These are phyloP conservation scores for Perodicticus potto DNA, from an alignment of 2,797 vertebrate species.

Conservation along the genomic window DNA sequence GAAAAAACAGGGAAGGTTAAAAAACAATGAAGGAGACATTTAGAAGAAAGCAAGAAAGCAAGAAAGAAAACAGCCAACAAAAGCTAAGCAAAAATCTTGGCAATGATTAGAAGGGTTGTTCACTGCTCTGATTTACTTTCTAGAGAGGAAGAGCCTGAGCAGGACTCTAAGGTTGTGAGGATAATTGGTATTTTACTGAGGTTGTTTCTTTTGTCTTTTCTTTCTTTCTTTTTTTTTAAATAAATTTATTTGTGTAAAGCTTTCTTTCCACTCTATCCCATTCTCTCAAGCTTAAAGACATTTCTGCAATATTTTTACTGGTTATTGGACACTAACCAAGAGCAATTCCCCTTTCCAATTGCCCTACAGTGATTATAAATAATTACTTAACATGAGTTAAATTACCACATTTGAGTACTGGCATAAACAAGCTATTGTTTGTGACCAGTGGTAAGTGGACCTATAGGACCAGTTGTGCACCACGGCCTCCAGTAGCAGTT, in stretches of 20 bases:
- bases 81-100: neutral
- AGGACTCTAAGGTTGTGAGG: neutral
- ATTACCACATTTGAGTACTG: neutral
- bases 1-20: neutral
- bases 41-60: neutral
- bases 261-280: neutral
- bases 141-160: neutral
- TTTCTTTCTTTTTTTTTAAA: too few species aligned
- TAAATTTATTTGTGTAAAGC: neutral
- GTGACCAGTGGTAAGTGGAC: neutral
- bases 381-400: neutral
- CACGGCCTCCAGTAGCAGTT: neutral
- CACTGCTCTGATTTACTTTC: neutral
- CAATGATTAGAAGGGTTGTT: neutral
- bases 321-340: neutral
- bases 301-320: neutral
- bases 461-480: neutral
- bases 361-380: conserved; percentile 27
- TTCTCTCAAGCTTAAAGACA: neutral
- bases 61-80: neutral
- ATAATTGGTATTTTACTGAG: conserved; percentile 10
- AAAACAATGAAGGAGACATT: neutral
- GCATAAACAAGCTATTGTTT: neutral
- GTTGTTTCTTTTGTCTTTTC: neutral
- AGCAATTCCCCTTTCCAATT: neutral